Conservation (phyloP, 2,888 invertebrate genomes). For the Lampropteryx suffumata region DNA sequence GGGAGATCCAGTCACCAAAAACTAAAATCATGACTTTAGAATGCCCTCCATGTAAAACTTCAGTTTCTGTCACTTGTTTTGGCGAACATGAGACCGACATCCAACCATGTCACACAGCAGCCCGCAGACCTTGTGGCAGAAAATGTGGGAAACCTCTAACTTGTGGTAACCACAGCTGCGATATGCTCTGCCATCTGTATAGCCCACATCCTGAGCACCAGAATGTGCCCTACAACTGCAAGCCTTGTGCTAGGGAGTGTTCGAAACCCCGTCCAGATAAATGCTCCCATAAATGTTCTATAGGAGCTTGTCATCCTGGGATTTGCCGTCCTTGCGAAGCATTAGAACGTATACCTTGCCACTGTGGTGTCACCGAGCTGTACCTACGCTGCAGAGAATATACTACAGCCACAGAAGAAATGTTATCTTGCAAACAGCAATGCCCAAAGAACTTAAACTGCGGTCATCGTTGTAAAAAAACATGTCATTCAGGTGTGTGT, state of each 20-base stretch:
- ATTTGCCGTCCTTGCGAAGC: conserved; percentile 89
- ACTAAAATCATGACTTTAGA: conserved; percentile 81
- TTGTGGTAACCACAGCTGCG: conserved; percentile 92
- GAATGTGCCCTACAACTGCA: conserved; percentile 75
- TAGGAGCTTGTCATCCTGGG: conserved; percentile 87
- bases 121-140: conserved; percentile 89
- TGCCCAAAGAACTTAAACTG: conserved; percentile 94
- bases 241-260: conserved; percentile 81
- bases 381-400: conserved; percentile 89
- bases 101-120: conserved; percentile 87
- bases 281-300: conserved; percentile 89
- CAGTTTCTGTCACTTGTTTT: conserved; percentile 87
- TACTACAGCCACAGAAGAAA: conserved; percentile 74
- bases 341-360: conserved; percentile 88
- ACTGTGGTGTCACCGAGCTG: conserved; percentile 90
- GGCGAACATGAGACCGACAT: conserved; percentile 87
- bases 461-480: conserved; percentile 90
- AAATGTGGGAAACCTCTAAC: conserved; percentile 87
- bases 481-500: conserved; percentile 90
- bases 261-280: conserved; percentile 85
- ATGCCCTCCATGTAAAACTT: conserved; percentile 88
- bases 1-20: conserved; percentile 83
- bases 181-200: conserved; percentile 86
- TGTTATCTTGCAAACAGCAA: conserved; percentile 89
- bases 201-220: conserved; percentile 52